Base-by-base conservation (phyloP, 2,888 invertebrate genomes). In the Limnephilus marmoratus region DNA sequence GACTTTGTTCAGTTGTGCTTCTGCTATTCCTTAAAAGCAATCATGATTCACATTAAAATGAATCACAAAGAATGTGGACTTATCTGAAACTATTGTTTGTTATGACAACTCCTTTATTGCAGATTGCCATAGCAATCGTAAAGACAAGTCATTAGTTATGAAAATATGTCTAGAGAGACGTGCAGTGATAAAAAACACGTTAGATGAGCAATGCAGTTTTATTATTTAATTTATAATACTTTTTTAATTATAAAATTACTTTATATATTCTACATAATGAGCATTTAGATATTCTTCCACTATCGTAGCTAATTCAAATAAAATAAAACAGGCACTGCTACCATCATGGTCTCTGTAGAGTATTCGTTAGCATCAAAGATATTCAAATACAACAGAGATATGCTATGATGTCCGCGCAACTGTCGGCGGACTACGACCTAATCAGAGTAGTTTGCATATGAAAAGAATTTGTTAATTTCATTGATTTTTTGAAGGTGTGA, bases 1-100 rank as follows among this genome's bases (percentile, higher is more conserved):
- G 18, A 53, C 18, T 68, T 68, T 68, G 24, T 24, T 68, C 68
- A 68, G 24, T 68, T 68, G 11, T 68, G 68, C 24, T 68, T 68
- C 68, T n/a, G 24, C 68, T 68, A 85, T 85, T 90, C 53, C 83
- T 29, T 83, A 49, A 45, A 13, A 49, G 90, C 49, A 49, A 90
- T 41, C 90, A 82, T 82, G 45, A 41, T 82, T 68, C 24, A 68
- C 68, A 68, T 45, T 68, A 68, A 9, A 68, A 68, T 68, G 68
- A 68, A 68, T 68, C 68, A 68, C 68, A 68, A 68, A n/a, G 68
- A 68, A 68, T 68, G 24, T 24, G 2, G n/a, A 68, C 24, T 68
- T 68, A 68, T 68, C 68, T 68, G 68, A 68, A 68, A 24, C 24
- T 7, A 68, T 24, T 68, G 68, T 68, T 68, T 68, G 68, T 68